Percentiles rank a stretch among this genome's conserved stretches.
These are phyloP conservation scores for Brachionus rubens DNA, from an alignment of 1,140 invertebrate species.

Conservation along the genomic window DNA sequence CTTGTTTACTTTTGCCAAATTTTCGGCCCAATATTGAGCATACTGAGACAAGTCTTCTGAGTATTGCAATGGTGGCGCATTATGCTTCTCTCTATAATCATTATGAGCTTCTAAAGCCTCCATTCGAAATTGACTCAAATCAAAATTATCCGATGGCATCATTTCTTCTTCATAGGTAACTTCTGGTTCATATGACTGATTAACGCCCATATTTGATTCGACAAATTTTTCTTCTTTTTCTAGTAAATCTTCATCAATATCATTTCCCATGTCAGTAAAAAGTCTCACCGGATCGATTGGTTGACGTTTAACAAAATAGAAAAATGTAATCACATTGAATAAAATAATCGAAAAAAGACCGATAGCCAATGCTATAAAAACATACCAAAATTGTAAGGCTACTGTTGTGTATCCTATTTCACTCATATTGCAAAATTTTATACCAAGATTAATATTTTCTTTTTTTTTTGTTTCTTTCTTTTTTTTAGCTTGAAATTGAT, in stretches of 20 bases:
- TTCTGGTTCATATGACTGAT: not conserved
- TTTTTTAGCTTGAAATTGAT: not conserved
- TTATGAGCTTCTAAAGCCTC: constrained; percentile 40
- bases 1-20: constrained; percentile 67
- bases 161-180: not conserved
- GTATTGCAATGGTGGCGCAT: constrained; percentile 67
- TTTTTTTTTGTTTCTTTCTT: no score
- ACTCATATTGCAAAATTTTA: constrained; percentile 27
- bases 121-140: constrained; percentile 43
- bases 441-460: no score
- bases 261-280: constrained; percentile 10
- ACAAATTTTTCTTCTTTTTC: constrained; percentile 8
- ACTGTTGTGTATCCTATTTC: constrained; percentile 24
- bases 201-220: not conserved
- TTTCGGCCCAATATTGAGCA: constrained; percentile 77
- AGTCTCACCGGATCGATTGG: constrained; percentile 20
- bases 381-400: constrained; percentile 40
- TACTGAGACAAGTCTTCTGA: constrained; percentile 61
- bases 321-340: constrained; percentile 38
- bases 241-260: not conserved
- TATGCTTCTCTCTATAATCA: constrained; percentile 66
- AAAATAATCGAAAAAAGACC: constrained; percentile 29
- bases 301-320: constrained; percentile 18
- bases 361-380: constrained; percentile 11
- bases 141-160: constrained; percentile 10